Evolutionary conservation across 1,140 invertebrate species (phyloP), one percentile per base, ranked within the genome.

Genomic region (Leptinotarsa texana): DNA sequence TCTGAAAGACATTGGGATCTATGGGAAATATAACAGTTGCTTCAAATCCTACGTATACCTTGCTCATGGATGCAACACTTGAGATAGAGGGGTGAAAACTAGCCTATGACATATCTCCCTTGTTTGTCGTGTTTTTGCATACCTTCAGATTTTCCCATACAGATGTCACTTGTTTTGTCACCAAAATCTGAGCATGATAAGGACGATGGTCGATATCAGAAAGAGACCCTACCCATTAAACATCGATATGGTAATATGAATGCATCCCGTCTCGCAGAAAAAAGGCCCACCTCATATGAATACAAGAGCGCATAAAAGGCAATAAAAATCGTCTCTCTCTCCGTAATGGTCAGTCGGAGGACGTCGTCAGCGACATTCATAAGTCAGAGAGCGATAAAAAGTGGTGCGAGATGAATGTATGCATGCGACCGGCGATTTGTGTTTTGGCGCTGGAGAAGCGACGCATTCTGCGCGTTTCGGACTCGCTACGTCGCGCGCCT

Each of bases 401-500:
- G 74, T 78, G 73, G 79, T 77, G 79, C 74, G 77, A 83, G 81
- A 83, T 80, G 79, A 80, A 80, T 80, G 77, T 73, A 73, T 80
- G 74, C 72, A 80, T 83, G 81, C 76, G 81, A 72, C 73, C 75
- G 76, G 74, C 80, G 82, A 83, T 83, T 83, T 83, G 82, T 83
- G 82, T 82, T 83, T 83, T 83, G 80, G 82, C 82, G 82, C 82
- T 83, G 80, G 72, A 61, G 74, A 74, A 81, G 81, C 81, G 80
- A 83, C 79, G 79, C 77, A 78, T 80, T 80, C 79, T 76, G 79
- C 77, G 77, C 77, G 71, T 75, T 75, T 75, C 68, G 74, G 51
- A 67, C 69, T n/a, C 22, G 57, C 74, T 75, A 70, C 74, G 75
- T 65, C 74, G 74, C 74, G 74, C 74, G 74, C 74, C 74, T 75